A percentile compares a stretch with the other conserved stretches of the same genome.
Conservation (phyloP, 2,797 vertebrate genomes). For the Pantherophis alleghaniensis region DNA sequence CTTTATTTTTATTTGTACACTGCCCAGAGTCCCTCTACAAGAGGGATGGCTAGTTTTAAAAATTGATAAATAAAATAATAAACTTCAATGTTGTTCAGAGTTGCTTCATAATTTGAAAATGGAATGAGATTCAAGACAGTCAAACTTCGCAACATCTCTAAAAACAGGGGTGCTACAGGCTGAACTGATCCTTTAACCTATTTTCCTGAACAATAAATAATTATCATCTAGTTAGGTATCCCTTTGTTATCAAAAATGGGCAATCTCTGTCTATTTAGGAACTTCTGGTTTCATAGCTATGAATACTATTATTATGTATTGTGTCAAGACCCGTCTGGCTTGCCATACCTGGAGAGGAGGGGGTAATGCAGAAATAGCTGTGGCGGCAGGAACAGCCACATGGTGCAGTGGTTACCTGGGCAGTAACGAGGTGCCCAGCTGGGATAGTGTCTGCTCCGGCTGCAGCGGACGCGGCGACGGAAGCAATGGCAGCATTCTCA, state of each 20-base stretch:
- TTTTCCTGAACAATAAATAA: neutral
- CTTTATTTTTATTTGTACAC: too few relatives aligned
- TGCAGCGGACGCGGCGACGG: too few relatives aligned
- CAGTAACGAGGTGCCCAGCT: too few relatives aligned
- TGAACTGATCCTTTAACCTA: neutral
- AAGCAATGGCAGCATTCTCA: too few relatives aligned
- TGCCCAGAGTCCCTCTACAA: too few relatives aligned
- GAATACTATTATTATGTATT: neutral
- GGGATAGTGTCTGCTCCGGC: too few relatives aligned
- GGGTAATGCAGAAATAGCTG: too few relatives aligned
- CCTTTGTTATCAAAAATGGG: neutral
- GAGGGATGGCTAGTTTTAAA: too few relatives aligned
- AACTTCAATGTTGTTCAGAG: neutral
- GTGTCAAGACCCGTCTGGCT: too few relatives aligned
- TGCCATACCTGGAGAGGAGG: too few relatives aligned
- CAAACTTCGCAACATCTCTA: neutral
- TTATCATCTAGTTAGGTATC: neutral
- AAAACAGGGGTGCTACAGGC: neutral
- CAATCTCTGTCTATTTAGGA: neutral
- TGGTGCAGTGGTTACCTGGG: fast-evolving
- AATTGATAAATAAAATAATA: neutral
- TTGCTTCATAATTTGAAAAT: neutral
- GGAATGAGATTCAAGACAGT: neutral
- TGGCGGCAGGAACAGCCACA: fast-evolving
- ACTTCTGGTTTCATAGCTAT: neutral